phyloP scores from a whole-genome alignment of 2,888 invertebrate species.

The Tenthredo notha region DNA sequence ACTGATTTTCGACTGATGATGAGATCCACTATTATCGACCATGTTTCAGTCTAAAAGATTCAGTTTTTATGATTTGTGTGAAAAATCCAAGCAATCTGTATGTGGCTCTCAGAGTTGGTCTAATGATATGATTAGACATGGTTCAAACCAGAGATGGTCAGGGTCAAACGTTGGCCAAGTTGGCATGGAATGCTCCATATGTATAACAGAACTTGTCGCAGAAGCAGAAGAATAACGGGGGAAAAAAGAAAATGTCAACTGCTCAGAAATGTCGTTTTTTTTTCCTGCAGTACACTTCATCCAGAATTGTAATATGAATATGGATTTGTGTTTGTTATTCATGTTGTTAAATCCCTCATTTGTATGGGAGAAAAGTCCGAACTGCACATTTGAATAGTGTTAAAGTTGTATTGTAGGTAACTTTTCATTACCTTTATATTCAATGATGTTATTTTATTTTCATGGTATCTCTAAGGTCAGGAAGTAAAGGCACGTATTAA shows the following conservation, averaged over 20 bases:
- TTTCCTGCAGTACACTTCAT: not conserved
- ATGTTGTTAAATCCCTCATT: not conserved
- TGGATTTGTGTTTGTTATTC: not conserved
- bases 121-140: too few relatives aligned
- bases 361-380: not conserved
- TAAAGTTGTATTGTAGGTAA: not conserved
- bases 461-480: not conserved
- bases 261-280: not conserved
- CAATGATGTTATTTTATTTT: not conserved
- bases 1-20: too few relatives aligned
- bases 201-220: not conserved
- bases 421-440: not conserved
- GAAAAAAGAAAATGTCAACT: not conserved
- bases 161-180: too few relatives aligned
- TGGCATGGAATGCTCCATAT: not conserved
- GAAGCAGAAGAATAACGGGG: not conserved
- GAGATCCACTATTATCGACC: too few relatives aligned
- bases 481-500: not conserved
- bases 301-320: not conserved
- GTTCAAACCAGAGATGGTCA: too few relatives aligned
- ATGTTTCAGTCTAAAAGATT: too few relatives aligned
- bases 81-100: too few relatives aligned
- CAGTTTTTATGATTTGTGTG: too few relatives aligned
- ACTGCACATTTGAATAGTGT: not conserved
- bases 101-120: too few relatives aligned